Evolutionary conservation across 2,113 vertebrate genomes (phyloP).

Genomic region (Danio rerio): DNA sequence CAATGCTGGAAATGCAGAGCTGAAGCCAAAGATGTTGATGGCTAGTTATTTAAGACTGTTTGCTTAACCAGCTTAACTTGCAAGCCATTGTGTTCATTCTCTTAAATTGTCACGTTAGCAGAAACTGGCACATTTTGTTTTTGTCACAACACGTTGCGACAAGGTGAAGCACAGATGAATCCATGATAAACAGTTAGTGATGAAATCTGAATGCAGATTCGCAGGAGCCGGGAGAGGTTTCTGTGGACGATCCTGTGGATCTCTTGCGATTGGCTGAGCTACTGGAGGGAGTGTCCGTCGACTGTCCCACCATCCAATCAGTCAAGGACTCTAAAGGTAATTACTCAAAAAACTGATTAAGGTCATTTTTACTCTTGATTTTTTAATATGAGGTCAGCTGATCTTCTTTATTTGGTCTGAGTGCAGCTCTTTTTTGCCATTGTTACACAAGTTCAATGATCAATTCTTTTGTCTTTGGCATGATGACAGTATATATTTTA

Average conservation of each 20-base stretch:
- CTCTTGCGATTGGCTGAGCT: slow-evolving; percentile 77
- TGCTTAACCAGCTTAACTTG: neutral
- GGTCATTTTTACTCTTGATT: neutral
- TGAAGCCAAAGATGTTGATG: neutral
- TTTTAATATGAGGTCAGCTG: neutral
- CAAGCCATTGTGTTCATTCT: neutral
- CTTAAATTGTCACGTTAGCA: neutral
- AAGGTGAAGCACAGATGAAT: neutral
- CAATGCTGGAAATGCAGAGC: neutral
- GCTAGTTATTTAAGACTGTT: neutral
- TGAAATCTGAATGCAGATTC: slow-evolving; percentile 31
- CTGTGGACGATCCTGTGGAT: slow-evolving; percentile 77
- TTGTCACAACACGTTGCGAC: neutral
- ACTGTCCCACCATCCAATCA: slow-evolving; percentile 69
- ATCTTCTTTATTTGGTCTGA: neutral
- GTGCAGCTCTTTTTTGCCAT: no score
- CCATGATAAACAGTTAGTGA: neutral
- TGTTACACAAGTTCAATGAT: neutral
- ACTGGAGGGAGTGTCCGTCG: slow-evolving; percentile 76
- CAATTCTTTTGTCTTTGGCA: no score
- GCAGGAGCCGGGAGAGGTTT: slow-evolving; percentile 69
- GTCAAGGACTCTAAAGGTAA: slow-evolving; percentile 73
- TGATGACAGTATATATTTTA: no score
- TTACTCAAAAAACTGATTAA: neutral
- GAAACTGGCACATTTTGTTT: neutral